These are phyloP conservation scores for Emydocephalus ijimae DNA, from an alignment of 2,113 vertebrate genomes.

Conservation along the genomic window DNA sequence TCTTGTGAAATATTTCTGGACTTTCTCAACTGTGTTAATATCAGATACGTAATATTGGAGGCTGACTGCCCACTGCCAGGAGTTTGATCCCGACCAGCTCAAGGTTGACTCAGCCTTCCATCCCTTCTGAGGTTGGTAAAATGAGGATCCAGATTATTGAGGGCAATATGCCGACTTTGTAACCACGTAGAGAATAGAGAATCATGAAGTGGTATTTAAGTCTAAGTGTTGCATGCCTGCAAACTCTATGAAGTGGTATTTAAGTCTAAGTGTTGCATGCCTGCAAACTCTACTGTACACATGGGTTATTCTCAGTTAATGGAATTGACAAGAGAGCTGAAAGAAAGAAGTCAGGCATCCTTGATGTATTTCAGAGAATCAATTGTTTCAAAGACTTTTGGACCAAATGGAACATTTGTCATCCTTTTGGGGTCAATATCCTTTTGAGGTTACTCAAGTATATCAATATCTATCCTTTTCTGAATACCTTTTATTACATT, in stretches of 20 bases:
- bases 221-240: not conserved
- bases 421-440: not conserved
- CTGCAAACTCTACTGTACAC: not conserved
- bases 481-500: not conserved
- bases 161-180: not conserved
- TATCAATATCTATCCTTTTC: not conserved
- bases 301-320: not conserved
- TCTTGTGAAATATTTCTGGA: too few relatives aligned
- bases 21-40: too few relatives aligned
- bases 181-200: too few relatives aligned
- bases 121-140: not conserved
- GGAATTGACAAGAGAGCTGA: not conserved
- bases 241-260: not conserved
- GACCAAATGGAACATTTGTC: not conserved
- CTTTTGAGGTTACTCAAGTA: not conserved
- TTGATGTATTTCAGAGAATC: not conserved
- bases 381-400: not conserved
- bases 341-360: not conserved
- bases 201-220: too few relatives aligned
- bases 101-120: not conserved
- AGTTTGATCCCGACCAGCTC: not conserved
- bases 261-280: not conserved
- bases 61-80: not conserved
- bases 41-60: not conserved
- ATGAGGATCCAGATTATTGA: not conserved